phyloP scores from a whole-genome alignment of 2,888 invertebrate species.

The Andrena flavipes region DNA sequence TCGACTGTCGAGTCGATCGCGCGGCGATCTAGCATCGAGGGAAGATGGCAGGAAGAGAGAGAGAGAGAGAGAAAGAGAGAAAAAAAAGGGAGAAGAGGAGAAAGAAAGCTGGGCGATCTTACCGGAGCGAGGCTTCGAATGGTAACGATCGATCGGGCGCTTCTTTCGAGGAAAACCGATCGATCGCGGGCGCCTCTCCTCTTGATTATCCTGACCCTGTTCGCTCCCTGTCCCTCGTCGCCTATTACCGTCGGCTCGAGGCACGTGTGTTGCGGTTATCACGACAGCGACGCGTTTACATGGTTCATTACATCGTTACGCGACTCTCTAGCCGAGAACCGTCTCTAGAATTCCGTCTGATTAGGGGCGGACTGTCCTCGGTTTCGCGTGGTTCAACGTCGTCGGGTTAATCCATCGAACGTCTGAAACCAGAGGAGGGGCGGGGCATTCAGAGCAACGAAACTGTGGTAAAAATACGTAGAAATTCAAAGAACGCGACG shows the following conservation, averaged over 20 bases:
- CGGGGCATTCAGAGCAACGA: too few species aligned
- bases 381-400: conserved; percentile 6
- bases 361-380: conserved; percentile 16
- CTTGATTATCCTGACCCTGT: conserved; percentile 13
- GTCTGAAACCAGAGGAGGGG: conserved; percentile 26
- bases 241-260: background rate
- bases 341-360: conserved; percentile 7
- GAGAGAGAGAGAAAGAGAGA: too few species aligned
- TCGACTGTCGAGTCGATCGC: conserved; percentile 53
- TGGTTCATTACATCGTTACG: conserved; percentile 64
- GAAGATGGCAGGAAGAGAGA: background rate
- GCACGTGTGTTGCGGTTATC: conserved; percentile 25
- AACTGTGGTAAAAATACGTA: background rate
- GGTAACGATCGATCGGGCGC: conserved; percentile 63
- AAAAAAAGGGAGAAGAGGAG: conserved; percentile 30
- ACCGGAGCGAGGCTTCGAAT: conserved; percentile 51
- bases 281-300: conserved; percentile 54
- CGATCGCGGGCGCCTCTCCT: conserved; percentile 41
- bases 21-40: conserved; percentile 52
- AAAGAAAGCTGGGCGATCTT: conserved; percentile 31
- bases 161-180: conserved; percentile 42
- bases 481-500: background rate
- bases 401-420: conserved; percentile 45
- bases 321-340: conserved; percentile 19
- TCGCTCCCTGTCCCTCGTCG: background rate